phyloP scores from a whole-genome alignment of 2,888 invertebrate genomes.

The Pheosia tremula region DNA sequence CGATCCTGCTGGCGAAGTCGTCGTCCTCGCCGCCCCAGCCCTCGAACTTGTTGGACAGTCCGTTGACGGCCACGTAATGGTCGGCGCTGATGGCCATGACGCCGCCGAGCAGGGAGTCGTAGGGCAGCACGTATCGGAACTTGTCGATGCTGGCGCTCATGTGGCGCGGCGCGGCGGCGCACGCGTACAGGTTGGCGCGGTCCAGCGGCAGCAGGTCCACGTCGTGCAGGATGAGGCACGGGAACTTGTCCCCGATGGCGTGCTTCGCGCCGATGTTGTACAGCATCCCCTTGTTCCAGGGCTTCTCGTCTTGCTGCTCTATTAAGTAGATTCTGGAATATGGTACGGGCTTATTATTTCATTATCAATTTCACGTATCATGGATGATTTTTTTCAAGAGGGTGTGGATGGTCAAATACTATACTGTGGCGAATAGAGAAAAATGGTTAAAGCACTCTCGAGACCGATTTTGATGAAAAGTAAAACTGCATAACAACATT shows the following conservation, averaged over 20 bases:
- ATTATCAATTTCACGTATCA: no score
- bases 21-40: constrained; percentile 81
- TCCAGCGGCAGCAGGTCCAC: constrained; percentile 95
- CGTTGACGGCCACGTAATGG: constrained; percentile 62
- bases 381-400: no score
- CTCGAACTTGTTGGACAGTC: constrained; percentile 71
- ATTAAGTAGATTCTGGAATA: constrained; percentile 89
- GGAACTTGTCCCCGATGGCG: constrained; percentile 88
- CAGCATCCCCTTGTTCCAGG: constrained; percentile 94
- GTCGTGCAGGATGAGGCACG: constrained; percentile 95
- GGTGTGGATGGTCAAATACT: no score
- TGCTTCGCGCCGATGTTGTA: constrained; percentile 94
- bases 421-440: no score
- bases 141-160: constrained; percentile 95
- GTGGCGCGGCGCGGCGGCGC: constrained; percentile 91
- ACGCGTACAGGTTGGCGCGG: constrained; percentile 92
- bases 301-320: constrained; percentile 90
- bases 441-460: no score
- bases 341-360: no score
- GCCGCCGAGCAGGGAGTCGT: constrained; percentile 56
- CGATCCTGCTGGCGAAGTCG: constrained; percentile 62
- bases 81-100: constrained; percentile 65
- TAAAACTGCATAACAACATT: no score
- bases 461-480: no score
- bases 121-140: constrained; percentile 71